Percentiles rank a stretch among this genome's conserved stretches.
phyloP scores from a whole-genome alignment of 1,140 invertebrate genomes.

The Leptoteleia sp. region DNA sequence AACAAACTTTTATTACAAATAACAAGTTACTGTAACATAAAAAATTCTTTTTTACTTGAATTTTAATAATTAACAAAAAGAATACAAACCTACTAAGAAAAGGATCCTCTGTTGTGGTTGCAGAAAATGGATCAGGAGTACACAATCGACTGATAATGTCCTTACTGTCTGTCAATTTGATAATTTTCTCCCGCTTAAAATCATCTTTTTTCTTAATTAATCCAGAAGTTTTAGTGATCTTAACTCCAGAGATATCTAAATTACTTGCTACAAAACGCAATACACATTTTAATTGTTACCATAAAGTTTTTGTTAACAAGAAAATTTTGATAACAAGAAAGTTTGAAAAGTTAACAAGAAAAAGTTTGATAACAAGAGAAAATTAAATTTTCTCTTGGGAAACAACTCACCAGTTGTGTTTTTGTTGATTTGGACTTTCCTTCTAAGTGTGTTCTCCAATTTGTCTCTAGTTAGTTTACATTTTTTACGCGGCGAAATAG shows the following conservation, averaged over 20 bases:
- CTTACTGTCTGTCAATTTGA: constrained; percentile 70
- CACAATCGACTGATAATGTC: constrained; percentile 73
- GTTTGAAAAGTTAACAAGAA: no score
- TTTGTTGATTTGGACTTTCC: constrained; percentile 66
- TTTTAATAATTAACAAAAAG: no score
- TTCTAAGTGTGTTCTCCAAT: constrained; percentile 60
- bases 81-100: constrained; percentile 78
- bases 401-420: constrained; percentile 61
- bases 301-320: no score
- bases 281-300: no score
- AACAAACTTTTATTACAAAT: no score
- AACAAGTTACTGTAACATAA: no score
- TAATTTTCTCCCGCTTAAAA: constrained; percentile 46
- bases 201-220: constrained; percentile 45
- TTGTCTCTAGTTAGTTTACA: constrained; percentile 70
- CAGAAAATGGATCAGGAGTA: constrained; percentile 83
- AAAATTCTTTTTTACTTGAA: no score
- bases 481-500: constrained; percentile 56
- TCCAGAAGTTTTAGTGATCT: constrained; percentile 69
- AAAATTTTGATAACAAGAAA: no score
- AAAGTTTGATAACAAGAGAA: no score
- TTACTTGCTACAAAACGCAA: constrained; percentile 40
- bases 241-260: constrained; percentile 68
- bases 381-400: no score
- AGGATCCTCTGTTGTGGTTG: constrained; percentile 85